These are phyloP conservation scores for Typhlichthys subterraneus DNA, from an alignment of 2,797 vertebrate species.

Conservation along the genomic window DNA sequence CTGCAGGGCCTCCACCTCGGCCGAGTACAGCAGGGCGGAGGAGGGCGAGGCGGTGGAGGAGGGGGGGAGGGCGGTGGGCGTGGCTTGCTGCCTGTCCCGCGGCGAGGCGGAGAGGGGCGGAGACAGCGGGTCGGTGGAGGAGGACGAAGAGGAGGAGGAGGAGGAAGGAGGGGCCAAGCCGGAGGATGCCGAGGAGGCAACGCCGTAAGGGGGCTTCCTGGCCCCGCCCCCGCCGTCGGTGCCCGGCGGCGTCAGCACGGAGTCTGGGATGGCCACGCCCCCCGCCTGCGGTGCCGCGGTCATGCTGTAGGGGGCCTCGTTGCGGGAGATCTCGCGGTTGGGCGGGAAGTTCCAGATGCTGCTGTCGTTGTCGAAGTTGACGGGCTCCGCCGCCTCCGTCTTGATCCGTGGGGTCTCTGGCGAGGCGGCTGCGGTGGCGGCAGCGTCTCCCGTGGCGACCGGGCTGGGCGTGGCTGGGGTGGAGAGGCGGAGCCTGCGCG, in stretches of 20 bases:
- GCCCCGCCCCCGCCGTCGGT: slow-evolving; percentile 84
- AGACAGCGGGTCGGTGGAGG: slow-evolving; percentile 86
- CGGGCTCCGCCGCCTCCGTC: slow-evolving; percentile 97
- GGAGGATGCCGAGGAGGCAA: slow-evolving; percentile 82
- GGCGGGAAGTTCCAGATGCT: slow-evolving; percentile 99
- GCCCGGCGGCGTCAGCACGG: slow-evolving; percentile 94
- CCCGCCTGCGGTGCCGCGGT: slow-evolving; percentile 79
- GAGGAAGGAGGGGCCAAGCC: slow-evolving; percentile 84
- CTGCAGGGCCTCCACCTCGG: slow-evolving; percentile 95
- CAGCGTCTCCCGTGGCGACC: slow-evolving; percentile 79
- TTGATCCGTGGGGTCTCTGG: slow-evolving; percentile 96
- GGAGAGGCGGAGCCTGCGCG: slow-evolving; percentile 80
- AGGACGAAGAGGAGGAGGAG: slow-evolving; percentile 67
- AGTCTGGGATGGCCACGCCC: slow-evolving; percentile 90
- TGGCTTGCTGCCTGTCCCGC: slow-evolving; percentile 92
- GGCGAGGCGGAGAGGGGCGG: slow-evolving; percentile 98
- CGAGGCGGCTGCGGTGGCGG: slow-evolving; percentile 75
- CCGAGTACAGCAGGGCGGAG: slow-evolving; percentile 89
- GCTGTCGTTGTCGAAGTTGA: slow-evolving; percentile 99
- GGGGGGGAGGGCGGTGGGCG: slow-evolving; percentile 83
- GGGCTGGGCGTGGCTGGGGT: slow-evolving; percentile 84
- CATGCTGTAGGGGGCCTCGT: slow-evolving; percentile 98
- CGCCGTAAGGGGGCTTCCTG: slow-evolving; percentile 88
- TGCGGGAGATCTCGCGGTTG: slow-evolving; percentile 97
- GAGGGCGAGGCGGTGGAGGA: slow-evolving; percentile 84